Base-by-base conservation (phyloP, 23 tunicate species). In the Botrylloides violaceus region DNA sequence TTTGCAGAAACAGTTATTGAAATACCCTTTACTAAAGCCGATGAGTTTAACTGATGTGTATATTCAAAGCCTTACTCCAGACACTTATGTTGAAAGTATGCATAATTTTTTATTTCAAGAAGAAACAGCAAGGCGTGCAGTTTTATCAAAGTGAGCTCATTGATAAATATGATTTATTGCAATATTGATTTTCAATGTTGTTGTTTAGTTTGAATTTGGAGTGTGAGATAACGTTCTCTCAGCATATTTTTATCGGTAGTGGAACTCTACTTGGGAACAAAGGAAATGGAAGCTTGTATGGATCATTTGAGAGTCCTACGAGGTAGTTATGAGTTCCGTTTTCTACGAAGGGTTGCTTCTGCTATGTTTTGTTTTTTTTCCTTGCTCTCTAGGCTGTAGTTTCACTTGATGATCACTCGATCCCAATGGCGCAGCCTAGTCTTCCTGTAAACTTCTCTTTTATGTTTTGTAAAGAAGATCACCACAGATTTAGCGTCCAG, bases 71-170 rank as follows among this genome's bases (percentile, higher is more conserved):
- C 22, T 38, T 20, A 66, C 60, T n/a, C 20, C 36, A 38, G 36
- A 58, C 15, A 59, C 70, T 23, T 79, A 79, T 48, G 77, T 71
- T 5, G 5, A 59, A 35, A 61, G 70, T 24, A 79, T 79, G 84
- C 84, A 79, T 37, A 59, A 79, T 32, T 79, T 79, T 59, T 36
- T 79, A 7, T 79, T 70, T 66, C 34, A 71, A 38, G 84, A 79
- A 79, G 84, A 79, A 71, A 4, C 5, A n/a, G 77, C 84, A 25
- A 53, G 84, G 25, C 57, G 32, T 9, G 22, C 27, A n/a, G 71
- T 34, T 15, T 24, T 77, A 25, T 22, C 81, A 5, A 35, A 70
- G 84, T 79, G 30, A 59, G 53, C 15, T 53, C 5, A 1, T 1
- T 65, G 19, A 2, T 20, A 65, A 65, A 32, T 9, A 29, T 29